These are phyloP conservation scores for Leptodactylus fuscus DNA, from an alignment of 2,113 vertebrate genomes.

Conservation along the genomic window DNA sequence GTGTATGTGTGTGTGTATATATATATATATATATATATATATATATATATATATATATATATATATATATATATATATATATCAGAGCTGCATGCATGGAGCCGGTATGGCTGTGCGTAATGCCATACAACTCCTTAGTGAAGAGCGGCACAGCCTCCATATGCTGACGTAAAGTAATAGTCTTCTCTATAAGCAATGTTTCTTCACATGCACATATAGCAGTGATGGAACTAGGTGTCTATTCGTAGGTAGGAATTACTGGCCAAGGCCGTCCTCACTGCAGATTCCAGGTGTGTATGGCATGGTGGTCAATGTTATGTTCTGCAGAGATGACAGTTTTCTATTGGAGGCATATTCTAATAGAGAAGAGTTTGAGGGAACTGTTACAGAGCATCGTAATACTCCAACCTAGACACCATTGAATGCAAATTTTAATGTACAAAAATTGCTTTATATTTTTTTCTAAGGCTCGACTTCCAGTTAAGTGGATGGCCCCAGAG, in stretches of 20 bases:
- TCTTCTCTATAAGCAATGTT: neutral
- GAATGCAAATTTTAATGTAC: neutral
- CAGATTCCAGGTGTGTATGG: neutral
- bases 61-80: too few species aligned
- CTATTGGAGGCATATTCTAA: neutral
- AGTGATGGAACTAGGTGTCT: neutral
- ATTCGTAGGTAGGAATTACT: too few species aligned
- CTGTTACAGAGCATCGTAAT: neutral
- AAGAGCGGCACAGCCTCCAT: neutral
- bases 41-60: too few species aligned
- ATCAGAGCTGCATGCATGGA: too few species aligned
- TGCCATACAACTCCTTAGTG: too few species aligned
- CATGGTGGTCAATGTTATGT: neutral
- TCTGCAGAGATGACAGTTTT: neutral
- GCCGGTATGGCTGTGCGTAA: too few species aligned
- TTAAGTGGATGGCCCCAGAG: constrained; percentile 99
- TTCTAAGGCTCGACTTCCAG: constrained; percentile 90
- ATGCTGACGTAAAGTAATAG: neutral
- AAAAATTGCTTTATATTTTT: neutral
- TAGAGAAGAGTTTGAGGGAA: neutral
- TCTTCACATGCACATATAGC: neutral
- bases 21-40: too few species aligned
- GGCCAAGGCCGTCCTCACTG: too few species aligned
- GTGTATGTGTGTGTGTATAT: too few species aligned
- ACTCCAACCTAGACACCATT: neutral